Conservation (phyloP, 2,113 vertebrate genomes). For the Cacatua alba region DNA sequence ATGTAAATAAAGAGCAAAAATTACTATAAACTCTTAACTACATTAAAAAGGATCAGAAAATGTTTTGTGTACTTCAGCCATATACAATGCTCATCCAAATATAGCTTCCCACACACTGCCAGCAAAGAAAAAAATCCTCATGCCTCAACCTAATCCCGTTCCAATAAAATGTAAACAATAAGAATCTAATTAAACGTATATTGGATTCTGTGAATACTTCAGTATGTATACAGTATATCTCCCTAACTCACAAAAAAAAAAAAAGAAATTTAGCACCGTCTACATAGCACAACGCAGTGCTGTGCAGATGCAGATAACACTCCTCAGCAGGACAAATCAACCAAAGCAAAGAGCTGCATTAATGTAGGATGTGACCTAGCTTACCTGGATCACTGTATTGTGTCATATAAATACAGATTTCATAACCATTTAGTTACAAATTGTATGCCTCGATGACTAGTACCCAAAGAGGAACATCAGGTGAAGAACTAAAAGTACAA, state of each 20-base stretch:
- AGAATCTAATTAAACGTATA: not conserved
- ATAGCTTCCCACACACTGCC: not conserved
- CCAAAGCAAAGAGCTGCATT: rapidly evolving
- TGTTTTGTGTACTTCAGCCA: not conserved
- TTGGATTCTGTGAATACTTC: not conserved
- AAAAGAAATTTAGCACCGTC: rapidly evolving
- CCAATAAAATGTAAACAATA: not conserved
- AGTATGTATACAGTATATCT: not conserved
- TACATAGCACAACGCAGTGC: not conserved
- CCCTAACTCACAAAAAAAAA: not conserved
- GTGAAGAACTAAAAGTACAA: not conserved
- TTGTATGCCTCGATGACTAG: not conserved
- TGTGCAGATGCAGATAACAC: not conserved
- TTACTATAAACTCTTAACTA: not conserved
- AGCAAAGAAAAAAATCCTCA: not conserved
- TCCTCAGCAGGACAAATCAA: not conserved
- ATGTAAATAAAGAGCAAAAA: not conserved
- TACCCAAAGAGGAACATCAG: not conserved
- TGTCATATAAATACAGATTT: not conserved
- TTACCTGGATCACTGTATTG: not conserved
- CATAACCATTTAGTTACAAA: not conserved
- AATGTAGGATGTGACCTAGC: not conserved
- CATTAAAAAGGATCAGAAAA: not conserved
- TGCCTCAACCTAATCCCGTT: not conserved
- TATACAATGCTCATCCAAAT: not conserved